Evolutionary conservation across 1,140 invertebrate genomes (phyloP).

Genomic region (Rhopalosiphum maidis): DNA sequence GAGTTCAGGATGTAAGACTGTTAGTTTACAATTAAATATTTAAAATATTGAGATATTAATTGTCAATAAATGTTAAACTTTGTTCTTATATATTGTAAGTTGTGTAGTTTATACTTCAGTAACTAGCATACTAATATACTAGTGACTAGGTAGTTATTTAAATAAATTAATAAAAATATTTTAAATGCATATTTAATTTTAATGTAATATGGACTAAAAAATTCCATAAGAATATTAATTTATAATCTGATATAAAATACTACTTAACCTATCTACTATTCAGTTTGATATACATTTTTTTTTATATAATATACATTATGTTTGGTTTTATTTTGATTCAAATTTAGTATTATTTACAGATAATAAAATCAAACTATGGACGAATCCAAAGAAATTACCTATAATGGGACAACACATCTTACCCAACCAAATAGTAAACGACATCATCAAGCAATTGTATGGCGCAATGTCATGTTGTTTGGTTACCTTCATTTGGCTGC

Average conservation of each 20-base stretch:
- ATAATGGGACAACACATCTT: neutral
- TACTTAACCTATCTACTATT: neutral
- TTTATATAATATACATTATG: neutral
- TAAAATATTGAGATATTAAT: neutral
- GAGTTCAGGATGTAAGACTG: neutral
- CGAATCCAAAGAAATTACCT: neutral
- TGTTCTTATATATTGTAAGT: neutral
- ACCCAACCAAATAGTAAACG: neutral
- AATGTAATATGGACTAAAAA: neutral
- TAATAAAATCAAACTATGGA: constrained; percentile 20
- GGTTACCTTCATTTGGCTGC: constrained; percentile 73
- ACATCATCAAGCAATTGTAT: constrained; percentile 69
- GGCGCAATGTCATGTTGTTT: constrained; percentile 91
- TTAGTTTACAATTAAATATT: neutral
- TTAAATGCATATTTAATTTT: too few species aligned
- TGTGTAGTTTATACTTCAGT: neutral
- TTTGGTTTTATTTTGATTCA: neutral
- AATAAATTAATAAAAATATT: neutral
- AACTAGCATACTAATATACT: neutral
- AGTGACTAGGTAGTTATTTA: neutral
- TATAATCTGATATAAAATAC: neutral
- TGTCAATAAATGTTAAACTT: neutral
- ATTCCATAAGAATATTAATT: neutral
- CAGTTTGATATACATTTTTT: neutral
- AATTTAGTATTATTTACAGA: neutral